A percentile compares a stretch with the other conserved stretches of the same genome.
phyloP scores from a whole-genome alignment of 2,888 invertebrate genomes.

The Melitaea athalia region DNA sequence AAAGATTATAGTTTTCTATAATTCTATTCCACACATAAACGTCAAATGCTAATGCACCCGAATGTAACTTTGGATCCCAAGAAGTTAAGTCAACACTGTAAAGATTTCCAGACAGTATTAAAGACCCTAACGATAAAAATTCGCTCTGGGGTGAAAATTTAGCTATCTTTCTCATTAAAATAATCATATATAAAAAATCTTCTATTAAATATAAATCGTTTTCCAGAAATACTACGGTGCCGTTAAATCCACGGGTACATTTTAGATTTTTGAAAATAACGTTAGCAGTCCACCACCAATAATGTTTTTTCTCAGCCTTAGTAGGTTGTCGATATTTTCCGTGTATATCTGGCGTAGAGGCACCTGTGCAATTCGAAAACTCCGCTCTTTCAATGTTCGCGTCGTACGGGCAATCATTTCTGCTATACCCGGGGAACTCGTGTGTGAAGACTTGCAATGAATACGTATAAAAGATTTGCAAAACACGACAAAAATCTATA shows the following conservation, averaged over 20 bases:
- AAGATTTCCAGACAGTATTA: constrained; percentile 35
- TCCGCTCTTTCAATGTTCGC: constrained; percentile 44
- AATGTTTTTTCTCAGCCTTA: constrained; percentile 54
- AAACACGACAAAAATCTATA: constrained; percentile 59
- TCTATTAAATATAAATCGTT: constrained; percentile 53
- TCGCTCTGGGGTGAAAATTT: constrained; percentile 50
- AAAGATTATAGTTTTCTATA: constrained; percentile 57
- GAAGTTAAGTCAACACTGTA: constrained; percentile 48
- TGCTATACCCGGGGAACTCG: constrained; percentile 52
- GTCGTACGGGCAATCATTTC: constrained; percentile 49
- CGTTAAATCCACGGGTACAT: constrained; percentile 45
- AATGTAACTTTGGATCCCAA: constrained; percentile 53
- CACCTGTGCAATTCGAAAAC: constrained; percentile 51
- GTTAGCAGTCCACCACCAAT: constrained; percentile 70
- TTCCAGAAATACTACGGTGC: constrained; percentile 55
- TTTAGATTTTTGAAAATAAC: constrained; percentile 56
- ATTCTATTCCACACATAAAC: constrained; percentile 56
- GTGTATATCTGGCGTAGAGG: constrained; percentile 50
- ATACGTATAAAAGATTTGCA: constrained; percentile 63
- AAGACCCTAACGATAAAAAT: constrained; percentile 52
- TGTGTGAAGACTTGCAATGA: constrained; percentile 53
- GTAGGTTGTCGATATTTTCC: constrained; percentile 53
- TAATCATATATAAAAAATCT: constrained; percentile 59
- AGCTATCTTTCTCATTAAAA: constrained; percentile 54
- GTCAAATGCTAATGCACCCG: constrained; percentile 56